Percentiles rank a stretch among this genome's conserved stretches.
Evolutionary conservation across 2,888 invertebrate genomes (phyloP).

Genomic region (Idaea dimidiata): DNA sequence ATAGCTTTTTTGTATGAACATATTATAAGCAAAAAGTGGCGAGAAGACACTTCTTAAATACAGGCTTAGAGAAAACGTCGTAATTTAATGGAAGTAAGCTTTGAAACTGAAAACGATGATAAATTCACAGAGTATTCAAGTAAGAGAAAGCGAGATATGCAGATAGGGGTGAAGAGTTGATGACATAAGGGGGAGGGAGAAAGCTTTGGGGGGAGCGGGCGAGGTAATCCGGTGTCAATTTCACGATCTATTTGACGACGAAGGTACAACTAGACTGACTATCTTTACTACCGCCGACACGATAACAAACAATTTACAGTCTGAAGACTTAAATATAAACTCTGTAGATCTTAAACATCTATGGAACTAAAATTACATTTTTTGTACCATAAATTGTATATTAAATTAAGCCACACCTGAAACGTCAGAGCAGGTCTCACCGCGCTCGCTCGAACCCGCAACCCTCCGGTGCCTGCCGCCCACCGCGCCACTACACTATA

Average conservation of each 20-base stretch:
- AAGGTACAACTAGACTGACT: background rate
- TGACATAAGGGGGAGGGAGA: constrained; percentile 12
- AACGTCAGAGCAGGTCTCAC: constrained; percentile 38
- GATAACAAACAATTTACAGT: background rate
- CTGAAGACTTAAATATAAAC: constrained; percentile 59
- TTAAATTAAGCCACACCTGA: constrained; percentile 62
- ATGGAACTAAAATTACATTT: constrained; percentile 77
- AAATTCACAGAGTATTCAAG: constrained; percentile 3
- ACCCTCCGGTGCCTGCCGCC: background rate
- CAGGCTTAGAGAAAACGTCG: background rate
- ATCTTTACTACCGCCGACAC: background rate
- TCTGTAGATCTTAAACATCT: constrained; percentile 73
- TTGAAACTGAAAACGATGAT: background rate
- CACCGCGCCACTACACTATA: constrained; percentile 19
- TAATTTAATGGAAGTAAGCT: background rate
- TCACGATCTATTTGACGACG: too few relatives aligned
- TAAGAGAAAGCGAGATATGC: background rate
- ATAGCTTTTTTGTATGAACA: background rate
- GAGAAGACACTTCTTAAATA: background rate
- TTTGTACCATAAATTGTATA: constrained; percentile 74
- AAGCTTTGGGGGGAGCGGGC: constrained; percentile 32
- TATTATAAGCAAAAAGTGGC: background rate
- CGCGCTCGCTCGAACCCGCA: constrained; percentile 17
- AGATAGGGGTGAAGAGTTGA: constrained; percentile 6
- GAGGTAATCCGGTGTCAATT: constrained; percentile 47